Base-by-base conservation (phyloP, 2,113 vertebrate genomes). In the Indicator indicator region DNA sequence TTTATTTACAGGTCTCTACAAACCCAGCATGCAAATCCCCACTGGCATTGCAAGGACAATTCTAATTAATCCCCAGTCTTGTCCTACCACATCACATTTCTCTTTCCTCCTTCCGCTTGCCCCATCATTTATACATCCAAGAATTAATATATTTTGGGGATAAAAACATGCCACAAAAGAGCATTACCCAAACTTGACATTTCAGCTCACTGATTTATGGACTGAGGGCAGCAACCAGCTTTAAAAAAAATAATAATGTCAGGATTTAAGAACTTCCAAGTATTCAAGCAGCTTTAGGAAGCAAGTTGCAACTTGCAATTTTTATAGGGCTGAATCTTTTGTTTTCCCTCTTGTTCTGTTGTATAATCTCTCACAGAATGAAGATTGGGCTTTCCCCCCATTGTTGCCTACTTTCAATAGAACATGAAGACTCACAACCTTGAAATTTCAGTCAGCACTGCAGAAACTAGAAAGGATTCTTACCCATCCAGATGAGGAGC, bases 401-500 rank as follows among this genome's bases (percentile, higher is more conserved):
- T 7, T 89, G 56, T 63, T 68, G 19, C 16, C 32, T 73, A 5
- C 14, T 70, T 63, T 68, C 64, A 89, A 68, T 21, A 8, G 5
- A 84, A 83, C 2, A 36, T 2, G 2, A 79, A 77, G 38, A 38
- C 8, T 72, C 42, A 38, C 7, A 78, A 32, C 19, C 38, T 58
- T 65, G 26, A 38, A 19, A 63, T 28, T 54, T 58, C 36, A 84
- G 33, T 6, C 36, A 55, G 16, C 9, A 26, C 3, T 71, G 14
- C 38, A 85, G 20, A 64, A 85, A 79, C 4, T 15, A 8, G n/a
- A 75, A 76, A 88, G 73, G 56, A 48, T 70, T 84, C 98, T 96
- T 98, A 99, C 99, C 99, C 98, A 92, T 99, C 99, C 2, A 99
- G 98, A 95, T 99, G 99, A 83, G 99, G 99, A 55, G 99, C 99